Base-by-base conservation (phyloP, 1,140 invertebrate genomes). In the Saccostrea echinata region DNA sequence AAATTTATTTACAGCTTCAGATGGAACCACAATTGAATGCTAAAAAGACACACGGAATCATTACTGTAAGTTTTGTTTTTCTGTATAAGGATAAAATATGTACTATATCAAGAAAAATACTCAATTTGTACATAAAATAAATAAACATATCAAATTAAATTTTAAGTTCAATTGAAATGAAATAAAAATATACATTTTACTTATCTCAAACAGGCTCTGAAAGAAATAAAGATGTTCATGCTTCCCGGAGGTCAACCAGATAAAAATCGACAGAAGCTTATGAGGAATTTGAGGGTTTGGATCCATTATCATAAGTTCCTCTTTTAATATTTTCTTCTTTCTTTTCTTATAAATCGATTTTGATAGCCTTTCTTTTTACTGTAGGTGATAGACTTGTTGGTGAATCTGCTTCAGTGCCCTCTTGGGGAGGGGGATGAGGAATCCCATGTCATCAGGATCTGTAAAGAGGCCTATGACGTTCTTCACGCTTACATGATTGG, bases 401-500 rank as follows among this genome's bases (percentile, higher is more conserved):
- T 95, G 9, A 93, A 93, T 82, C 84, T 95, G 21, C 91, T 95
- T n/a, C 93, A 94, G 81, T 92, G 91, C 87, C 91, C 92, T 11
- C 91, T 95, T 8, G 84, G 91, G 33, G 93, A 93, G 18, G 92
- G 91, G 2, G 93, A 94, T 24, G 94, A 95, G 68, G 92, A 94
- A 86, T 87, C 91, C 0, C 92, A 95, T 84, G 91, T 95, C 89
- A 94, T 93, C 84, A 87, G 92, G 33, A 90, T 94, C 85, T 93
- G 93, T 87, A 94, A 94, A 85, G 93, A 92, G 84, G 93, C 93
- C 0, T 95, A 95, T 86, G 94, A 95, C 83, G 93, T 95, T 3
- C 90, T 95, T 9, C 92, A 95, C 88, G 93, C 93, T 1, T 95
- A 95, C 91, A 94, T 95, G 94, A 94, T 94, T 57, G 94, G 94